These are phyloP conservation scores for Symphodus melops DNA, from an alignment of 2,113 vertebrate species.

Conservation along the genomic window DNA sequence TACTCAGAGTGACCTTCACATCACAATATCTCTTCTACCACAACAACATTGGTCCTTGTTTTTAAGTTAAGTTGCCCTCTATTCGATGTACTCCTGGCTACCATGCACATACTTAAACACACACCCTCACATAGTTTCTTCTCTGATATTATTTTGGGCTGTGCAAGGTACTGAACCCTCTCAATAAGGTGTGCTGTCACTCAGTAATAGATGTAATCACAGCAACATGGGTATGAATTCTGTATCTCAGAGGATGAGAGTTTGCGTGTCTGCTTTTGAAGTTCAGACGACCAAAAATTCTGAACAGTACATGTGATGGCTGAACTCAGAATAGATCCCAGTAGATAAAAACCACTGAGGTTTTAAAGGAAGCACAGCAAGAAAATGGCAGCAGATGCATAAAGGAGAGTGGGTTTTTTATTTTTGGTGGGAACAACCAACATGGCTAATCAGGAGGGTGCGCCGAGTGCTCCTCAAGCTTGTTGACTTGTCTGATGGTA, in stretches of 20 bases:
- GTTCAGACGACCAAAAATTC: background rate
- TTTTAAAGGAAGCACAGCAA: conserved; percentile 4
- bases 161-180: background rate
- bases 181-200: conserved; percentile 30
- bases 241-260: background rate
- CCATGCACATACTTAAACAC: conserved; percentile 9
- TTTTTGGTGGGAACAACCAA: conserved; percentile 1
- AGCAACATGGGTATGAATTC: background rate
- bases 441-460: conserved; percentile 2
- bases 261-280: background rate
- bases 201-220: background rate
- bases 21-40: background rate
- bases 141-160: conserved; percentile 22
- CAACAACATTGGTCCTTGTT: background rate
- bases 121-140: conserved; percentile 5
- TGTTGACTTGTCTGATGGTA: background rate
- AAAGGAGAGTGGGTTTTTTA: background rate
- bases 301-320: background rate
- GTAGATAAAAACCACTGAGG: background rate
- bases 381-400: background rate
- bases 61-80: background rate
- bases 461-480: background rate
- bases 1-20: conserved; percentile 1
- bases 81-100: conserved; percentile 22
- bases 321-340: background rate